Percentiles rank a stretch among this genome's conserved stretches.
Conservation (phyloP, 2,888 invertebrate genomes). For the Vesta saturnalis region DNA sequence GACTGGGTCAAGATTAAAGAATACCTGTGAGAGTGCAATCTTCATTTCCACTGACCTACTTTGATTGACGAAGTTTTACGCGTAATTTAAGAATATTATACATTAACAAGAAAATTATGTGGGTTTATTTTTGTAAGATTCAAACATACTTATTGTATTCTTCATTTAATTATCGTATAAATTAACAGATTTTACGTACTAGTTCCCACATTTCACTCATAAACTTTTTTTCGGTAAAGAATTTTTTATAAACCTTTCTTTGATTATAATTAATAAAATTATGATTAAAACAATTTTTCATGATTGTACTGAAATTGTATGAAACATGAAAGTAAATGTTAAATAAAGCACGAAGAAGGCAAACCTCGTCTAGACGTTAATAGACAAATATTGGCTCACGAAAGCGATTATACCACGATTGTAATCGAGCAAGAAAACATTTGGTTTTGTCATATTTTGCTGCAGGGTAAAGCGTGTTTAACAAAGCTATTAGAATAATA, state of each 20-base stretch:
- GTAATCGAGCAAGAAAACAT: too few species aligned
- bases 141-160: neutral
- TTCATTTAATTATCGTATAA: constrained; percentile 14
- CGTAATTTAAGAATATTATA: constrained; percentile 7
- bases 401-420: too few species aligned
- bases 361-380: too few species aligned
- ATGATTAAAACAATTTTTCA: too few species aligned
- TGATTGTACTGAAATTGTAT: too few species aligned
- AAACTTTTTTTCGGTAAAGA: neutral
- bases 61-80: too few species aligned
- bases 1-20: constrained; percentile 32
- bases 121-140: neutral
- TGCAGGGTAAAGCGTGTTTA: neutral
- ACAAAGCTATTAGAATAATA: constrained; percentile 13
- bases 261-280: too few species aligned
- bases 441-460: neutral
- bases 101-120: neutral
- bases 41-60: constrained; percentile 24
- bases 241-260: too few species aligned
- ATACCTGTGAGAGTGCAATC: constrained; percentile 29
- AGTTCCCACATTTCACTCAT: constrained; percentile 22
- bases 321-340: too few species aligned
- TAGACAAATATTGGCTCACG: too few species aligned
- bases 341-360: too few species aligned
- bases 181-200: constrained; percentile 6